Evolutionary conservation across 2,113 vertebrate species (phyloP).

Genomic region (Glaucomys volans): DNA sequence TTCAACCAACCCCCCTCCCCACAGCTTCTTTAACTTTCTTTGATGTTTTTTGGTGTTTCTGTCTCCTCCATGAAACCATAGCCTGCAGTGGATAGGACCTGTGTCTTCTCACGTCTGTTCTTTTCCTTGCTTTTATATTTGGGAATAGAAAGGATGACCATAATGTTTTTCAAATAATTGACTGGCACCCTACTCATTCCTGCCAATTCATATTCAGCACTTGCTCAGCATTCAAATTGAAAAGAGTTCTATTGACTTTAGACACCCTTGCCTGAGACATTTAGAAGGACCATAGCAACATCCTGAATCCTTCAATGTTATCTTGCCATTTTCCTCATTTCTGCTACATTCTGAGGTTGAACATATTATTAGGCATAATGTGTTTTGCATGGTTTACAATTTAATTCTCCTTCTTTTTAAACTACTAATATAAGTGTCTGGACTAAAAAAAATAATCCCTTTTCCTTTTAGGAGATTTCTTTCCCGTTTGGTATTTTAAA

Average conservation of each 20-base stretch:
- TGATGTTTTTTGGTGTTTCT: not conserved
- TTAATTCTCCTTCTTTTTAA: conserved; percentile 58
- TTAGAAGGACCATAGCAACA: not conserved
- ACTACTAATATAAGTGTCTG: not conserved
- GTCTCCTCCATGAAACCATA: not conserved
- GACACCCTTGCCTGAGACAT: not conserved
- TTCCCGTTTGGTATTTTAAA: conserved; percentile 51
- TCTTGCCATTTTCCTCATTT: conserved; percentile 14
- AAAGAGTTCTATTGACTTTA: conserved; percentile 7
- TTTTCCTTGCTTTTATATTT: not conserved
- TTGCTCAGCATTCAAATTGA: not conserved
- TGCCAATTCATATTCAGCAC: not conserved
- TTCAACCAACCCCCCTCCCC: not conserved
- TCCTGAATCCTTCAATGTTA: not conserved
- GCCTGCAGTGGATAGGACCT: not conserved
- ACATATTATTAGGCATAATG: not conserved
- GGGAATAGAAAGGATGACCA: not conserved
- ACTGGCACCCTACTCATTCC: not conserved
- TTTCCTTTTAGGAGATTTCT: conserved; percentile 53
- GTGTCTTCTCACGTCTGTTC: not conserved
- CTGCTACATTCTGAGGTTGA: not conserved
- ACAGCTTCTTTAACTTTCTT: not conserved
- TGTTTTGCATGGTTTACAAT: not conserved
- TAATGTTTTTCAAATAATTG: not conserved
- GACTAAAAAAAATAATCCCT: not conserved